Conservation (phyloP, 2,888 invertebrate species). For the Himalopsyche kuldschensis region DNA sequence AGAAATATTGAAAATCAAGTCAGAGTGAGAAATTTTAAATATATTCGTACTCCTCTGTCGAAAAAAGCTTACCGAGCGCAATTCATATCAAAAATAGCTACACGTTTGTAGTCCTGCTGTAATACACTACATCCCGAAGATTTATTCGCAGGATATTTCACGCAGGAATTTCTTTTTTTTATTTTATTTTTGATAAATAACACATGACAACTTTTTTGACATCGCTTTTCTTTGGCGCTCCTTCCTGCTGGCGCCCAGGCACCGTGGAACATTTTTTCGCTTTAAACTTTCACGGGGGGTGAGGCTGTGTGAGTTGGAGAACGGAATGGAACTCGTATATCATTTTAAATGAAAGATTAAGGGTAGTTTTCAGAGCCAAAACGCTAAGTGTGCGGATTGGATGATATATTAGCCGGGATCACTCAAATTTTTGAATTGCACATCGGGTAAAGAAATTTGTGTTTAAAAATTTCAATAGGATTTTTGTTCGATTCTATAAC, state of each 20-base stretch:
- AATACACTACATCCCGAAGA: conserved; percentile 29
- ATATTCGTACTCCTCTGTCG: neutral
- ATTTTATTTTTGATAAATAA: conserved; percentile 37
- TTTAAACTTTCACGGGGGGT: conserved; percentile 17
- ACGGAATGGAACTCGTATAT: conserved; percentile 37
- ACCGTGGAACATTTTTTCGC: conserved; percentile 15
- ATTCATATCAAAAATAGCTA: conserved; percentile 28
- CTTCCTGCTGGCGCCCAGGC: conserved; percentile 4
- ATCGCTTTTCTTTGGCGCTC: conserved; percentile 34
- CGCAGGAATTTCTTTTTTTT: conserved; percentile 29
- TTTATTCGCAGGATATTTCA: conserved; percentile 33
- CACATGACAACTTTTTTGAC: conserved; percentile 40
- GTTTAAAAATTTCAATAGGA: neutral
- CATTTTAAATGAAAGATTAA: conserved; percentile 40
- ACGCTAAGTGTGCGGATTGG: conserved; percentile 29
- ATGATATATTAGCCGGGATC: neutral
- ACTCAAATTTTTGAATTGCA: neutral
- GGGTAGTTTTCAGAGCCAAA: conserved; percentile 34
- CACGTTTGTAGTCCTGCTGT: conserved; percentile 15
- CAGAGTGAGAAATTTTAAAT: too few species aligned
- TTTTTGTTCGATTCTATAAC: neutral
- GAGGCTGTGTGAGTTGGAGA: conserved; percentile 10
- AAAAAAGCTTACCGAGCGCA: neutral
- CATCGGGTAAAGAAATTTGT: neutral
- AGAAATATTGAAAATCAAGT: too few species aligned